These are phyloP conservation scores for Borostomias antarcticus DNA, from an alignment of 2,797 vertebrate species.

Conservation along the genomic window DNA sequence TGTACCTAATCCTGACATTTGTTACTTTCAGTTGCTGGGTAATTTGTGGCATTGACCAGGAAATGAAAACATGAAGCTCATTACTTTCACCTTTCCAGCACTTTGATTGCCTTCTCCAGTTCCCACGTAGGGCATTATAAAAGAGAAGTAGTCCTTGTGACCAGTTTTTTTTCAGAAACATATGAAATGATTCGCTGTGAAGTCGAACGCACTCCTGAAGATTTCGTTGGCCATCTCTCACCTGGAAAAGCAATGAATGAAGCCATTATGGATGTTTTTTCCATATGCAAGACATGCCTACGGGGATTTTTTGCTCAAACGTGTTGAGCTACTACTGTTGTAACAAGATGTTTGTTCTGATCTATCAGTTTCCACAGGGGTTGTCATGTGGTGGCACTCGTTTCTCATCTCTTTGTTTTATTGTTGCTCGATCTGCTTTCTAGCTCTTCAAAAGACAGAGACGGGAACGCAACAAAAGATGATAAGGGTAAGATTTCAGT, in stretches of 20 bases:
- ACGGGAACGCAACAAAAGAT: constrained; percentile 92
- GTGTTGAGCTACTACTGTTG: constrained; percentile 41
- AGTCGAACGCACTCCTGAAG: constrained; percentile 96
- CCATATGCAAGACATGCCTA: constrained; percentile 80
- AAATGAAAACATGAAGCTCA: constrained; percentile 74
- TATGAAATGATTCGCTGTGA: constrained; percentile 91
- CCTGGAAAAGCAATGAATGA: constrained; percentile 95
- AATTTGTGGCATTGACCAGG: constrained; percentile 82
- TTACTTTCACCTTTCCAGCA: constrained; percentile 89
- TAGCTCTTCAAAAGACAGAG: constrained; percentile 96
- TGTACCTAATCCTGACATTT: constrained; percentile 94
- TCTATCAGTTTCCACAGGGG: constrained; percentile 52
- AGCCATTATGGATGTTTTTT: constrained; percentile 90
- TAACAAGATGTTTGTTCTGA: constrained; percentile 57
- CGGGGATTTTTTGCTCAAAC: constrained; percentile 57
- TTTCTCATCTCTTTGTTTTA: constrained; percentile 76
- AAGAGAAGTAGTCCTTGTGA: constrained; percentile 89
- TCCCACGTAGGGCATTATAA: constrained; percentile 83
- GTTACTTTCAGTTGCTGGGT: constrained; percentile 75
- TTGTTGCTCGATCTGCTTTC: constrained; percentile 75
- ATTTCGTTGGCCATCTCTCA: constrained; percentile 93
- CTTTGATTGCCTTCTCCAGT: constrained; percentile 82
- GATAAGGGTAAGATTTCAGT: constrained; percentile 92
- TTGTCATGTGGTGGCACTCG: constrained; percentile 56
- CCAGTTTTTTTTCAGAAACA: constrained; percentile 89